phyloP scores from a whole-genome alignment of 2,113 vertebrate species.

The Spea multiplicata region DNA sequence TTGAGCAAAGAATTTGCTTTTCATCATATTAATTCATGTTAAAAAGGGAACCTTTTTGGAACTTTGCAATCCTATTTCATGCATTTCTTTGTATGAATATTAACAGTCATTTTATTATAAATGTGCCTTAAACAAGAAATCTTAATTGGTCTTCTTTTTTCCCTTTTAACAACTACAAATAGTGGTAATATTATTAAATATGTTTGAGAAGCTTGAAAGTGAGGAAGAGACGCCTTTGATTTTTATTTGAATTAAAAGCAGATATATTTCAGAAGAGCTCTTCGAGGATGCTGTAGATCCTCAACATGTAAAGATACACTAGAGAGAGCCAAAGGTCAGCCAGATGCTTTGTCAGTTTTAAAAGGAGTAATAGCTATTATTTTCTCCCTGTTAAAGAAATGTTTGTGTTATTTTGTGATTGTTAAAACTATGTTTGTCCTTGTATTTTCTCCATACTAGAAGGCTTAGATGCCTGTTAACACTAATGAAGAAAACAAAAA shows the following conservation, averaged over 20 bases:
- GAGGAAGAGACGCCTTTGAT: neutral
- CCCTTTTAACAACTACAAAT: slow-evolving; percentile 3
- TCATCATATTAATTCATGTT: slow-evolving; percentile 41
- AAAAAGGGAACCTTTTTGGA: slow-evolving; percentile 27
- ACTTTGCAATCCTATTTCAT: slow-evolving; percentile 24
- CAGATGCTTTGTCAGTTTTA: too few relatives aligned
- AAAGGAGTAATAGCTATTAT: too few relatives aligned
- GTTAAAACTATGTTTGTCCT: too few relatives aligned
- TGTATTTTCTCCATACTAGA: too few relatives aligned
- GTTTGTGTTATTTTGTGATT: too few relatives aligned
- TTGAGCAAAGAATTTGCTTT: slow-evolving; percentile 43
- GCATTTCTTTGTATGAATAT: slow-evolving; percentile 39
- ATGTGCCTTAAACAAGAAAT: slow-evolving; percentile 23
- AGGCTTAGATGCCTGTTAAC: too few relatives aligned
- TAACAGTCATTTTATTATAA: slow-evolving; percentile 39
- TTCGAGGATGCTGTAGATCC: too few relatives aligned
- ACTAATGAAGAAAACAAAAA: too few relatives aligned
- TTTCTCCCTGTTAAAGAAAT: too few relatives aligned
- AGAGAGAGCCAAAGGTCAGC: too few relatives aligned
- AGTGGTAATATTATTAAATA: neutral
- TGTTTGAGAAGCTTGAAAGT: slow-evolving; percentile 1
- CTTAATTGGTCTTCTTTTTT: slow-evolving; percentile 1
- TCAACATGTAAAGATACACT: too few relatives aligned
- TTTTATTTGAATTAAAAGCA: neutral
- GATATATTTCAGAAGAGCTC: neutral